phyloP scores from a whole-genome alignment of 2,888 invertebrate genomes.

The Agrochola litura region DNA sequence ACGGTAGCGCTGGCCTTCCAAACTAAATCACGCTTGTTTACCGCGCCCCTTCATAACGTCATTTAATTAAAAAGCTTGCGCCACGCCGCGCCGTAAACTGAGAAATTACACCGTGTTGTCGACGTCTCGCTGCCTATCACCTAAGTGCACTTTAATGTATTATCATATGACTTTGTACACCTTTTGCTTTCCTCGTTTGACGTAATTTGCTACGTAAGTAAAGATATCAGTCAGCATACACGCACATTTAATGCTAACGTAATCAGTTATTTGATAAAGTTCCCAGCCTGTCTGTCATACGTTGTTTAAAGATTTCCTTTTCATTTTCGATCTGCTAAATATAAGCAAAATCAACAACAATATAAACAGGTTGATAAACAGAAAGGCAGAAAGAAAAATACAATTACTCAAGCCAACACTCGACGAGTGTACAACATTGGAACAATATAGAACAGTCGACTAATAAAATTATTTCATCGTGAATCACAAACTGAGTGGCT shows the following conservation, averaged over 20 bases:
- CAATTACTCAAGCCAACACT: conserved; percentile 13
- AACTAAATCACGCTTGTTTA: conserved; percentile 80
- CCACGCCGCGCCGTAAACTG: conserved; percentile 54
- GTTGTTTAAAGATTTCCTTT: conserved; percentile 9
- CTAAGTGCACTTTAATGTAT: conserved; percentile 45
- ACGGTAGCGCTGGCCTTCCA: conserved; percentile 72
- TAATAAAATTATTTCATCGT: conserved; percentile 48
- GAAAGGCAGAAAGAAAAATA: conserved; percentile 23
- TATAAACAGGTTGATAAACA: background rate
- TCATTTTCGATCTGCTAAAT: conserved; percentile 6
- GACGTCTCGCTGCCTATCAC: conserved; percentile 18
- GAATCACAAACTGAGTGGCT: conserved; percentile 50
- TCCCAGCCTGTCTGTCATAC: background rate
- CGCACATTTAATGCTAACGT: conserved; percentile 7
- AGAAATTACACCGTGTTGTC: conserved; percentile 45
- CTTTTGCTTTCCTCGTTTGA: conserved; percentile 21
- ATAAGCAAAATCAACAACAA: conserved; percentile 7
- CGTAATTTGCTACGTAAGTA: conserved; percentile 23
- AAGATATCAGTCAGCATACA: conserved; percentile 32
- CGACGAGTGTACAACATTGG: conserved; percentile 18
- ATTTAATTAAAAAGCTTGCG: conserved; percentile 82
- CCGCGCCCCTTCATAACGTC: conserved; percentile 77
- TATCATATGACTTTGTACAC: conserved; percentile 23
- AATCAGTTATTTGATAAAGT: conserved; percentile 5
- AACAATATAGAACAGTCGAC: conserved; percentile 40